Base-by-base conservation (phyloP, 1,140 invertebrate species). In the Reticulitermes speratus region DNA sequence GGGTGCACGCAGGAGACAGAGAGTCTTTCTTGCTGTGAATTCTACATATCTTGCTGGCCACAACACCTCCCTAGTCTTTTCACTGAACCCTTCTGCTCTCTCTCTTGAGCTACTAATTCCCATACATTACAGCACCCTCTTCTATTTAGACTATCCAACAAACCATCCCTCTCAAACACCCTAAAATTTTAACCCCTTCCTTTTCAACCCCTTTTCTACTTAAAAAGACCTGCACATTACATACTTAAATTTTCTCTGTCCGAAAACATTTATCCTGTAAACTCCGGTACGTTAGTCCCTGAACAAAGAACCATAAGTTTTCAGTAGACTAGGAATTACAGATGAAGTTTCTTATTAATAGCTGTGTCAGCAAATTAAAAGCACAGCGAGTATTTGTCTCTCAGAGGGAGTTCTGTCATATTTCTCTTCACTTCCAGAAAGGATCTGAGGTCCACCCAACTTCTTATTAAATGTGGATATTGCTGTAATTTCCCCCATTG, bases 101-200 rank as follows among this genome's bases (percentile, higher is more conserved):
- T 30, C n/a, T 75, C 59, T 25, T 75, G 0, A 75, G 25, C 65
- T 30, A 75, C 65, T 75, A 75, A 75, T 75, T 75, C 65, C 65
- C 65, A 75, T 75, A 75, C 65, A 75, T 75, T 75, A 75, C 65
- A 75, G 65, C 65, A 30, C 65, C 65, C 65, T 75, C 5, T 25
- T 75, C 25, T 75, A 75, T 75, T 75, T 75, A 75, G 65, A 75
- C 65, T 75, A 75, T 75, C 65, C 65, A 30, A 75, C 65, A 75
- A 75, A 75, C 65, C 65, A 75, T 75, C 25, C 65, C 65, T 75
- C 65, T 75, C 65, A 75, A 75, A 75, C 65, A 75, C 65, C 65
- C 65, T 75, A 75, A 75, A 75, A 75, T 75, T 75, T 75, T 75
- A 75, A 75, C 65, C 65, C 65, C n/a, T 75, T 75, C 65, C 65